Percentiles rank a stretch among this genome's conserved stretches.
Evolutionary conservation across 2,797 vertebrate species (phyloP).

Genomic region (Eurystomus glaucurus): DNA sequence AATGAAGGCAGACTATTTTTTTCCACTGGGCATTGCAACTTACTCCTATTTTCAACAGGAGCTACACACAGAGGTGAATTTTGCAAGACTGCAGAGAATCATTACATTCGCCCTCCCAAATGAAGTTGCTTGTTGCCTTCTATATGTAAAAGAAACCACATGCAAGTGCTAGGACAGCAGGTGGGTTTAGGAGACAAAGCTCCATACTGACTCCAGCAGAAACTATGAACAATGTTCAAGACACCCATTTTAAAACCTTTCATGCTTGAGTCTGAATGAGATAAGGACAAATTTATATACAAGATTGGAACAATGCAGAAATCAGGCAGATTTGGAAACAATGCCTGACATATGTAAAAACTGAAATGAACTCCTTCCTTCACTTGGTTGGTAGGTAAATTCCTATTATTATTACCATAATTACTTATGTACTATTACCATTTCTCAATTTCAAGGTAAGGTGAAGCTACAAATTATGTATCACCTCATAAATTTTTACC

Average conservation of each 20-base stretch:
- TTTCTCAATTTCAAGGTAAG: neutral
- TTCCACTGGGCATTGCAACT: neutral
- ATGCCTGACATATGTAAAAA: neutral
- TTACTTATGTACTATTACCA: neutral
- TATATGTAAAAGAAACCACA: neutral
- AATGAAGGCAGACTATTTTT: neutral
- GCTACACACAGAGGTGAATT: neutral
- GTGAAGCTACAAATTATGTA: neutral
- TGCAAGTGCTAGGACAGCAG: neutral
- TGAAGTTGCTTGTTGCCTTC: neutral
- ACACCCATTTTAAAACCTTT: neutral
- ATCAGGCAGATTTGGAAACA: neutral
- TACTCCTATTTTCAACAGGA: neutral
- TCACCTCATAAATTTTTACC: neutral
- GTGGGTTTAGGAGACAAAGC: neutral
- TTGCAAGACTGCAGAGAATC: neutral
- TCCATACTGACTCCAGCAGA: neutral
- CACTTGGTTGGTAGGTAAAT: neutral
- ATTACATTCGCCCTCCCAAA: neutral
- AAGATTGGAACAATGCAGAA: neutral
- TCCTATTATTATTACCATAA: neutral
- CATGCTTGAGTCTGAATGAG: neutral
- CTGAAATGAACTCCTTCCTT: neutral
- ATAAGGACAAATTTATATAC: neutral
- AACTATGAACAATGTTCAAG: neutral